Percentiles rank a stretch among this genome's conserved stretches.
Conservation (phyloP, 2,888 invertebrate genomes). For the Sycophila texana region DNA sequence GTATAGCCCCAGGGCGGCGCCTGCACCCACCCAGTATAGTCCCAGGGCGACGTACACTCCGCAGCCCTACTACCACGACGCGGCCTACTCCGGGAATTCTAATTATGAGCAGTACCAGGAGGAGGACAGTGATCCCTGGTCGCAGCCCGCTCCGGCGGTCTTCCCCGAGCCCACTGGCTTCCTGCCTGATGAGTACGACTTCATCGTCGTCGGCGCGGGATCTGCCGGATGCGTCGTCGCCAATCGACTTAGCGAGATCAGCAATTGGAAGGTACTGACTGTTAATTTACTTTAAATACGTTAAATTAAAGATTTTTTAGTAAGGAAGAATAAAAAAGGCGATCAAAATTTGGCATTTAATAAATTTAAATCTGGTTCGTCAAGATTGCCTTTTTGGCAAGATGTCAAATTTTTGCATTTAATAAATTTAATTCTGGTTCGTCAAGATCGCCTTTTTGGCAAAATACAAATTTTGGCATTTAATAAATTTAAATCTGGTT, state of each 20-base stretch:
- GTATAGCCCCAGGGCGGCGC: background rate
- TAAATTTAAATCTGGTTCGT: no score
- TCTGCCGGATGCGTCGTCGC: conserved; percentile 79
- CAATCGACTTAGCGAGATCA: conserved; percentile 73
- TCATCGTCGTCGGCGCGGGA: conserved; percentile 78
- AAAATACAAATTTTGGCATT: no score
- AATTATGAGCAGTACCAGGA: conserved; percentile 14
- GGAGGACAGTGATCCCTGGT: background rate
- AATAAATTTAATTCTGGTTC: no score
- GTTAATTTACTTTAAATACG: no score
- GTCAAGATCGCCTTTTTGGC: no score
- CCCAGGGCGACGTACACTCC: background rate
- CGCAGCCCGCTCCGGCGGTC: conserved; percentile 13
- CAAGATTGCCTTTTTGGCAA: no score
- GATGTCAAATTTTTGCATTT: no score
- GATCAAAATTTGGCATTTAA: no score
- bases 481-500: no score
- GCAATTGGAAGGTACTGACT: conserved; percentile 62
- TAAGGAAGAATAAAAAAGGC: no score
- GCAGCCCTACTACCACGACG: background rate
- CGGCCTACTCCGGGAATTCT: background rate
- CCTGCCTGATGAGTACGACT: conserved; percentile 73
- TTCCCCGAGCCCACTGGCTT: conserved; percentile 53
- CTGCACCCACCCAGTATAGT: background rate
- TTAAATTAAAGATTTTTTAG: no score